Evolutionary conservation across 2,113 vertebrate genomes (phyloP).

Genomic region (Stegostoma tigrinum): DNA sequence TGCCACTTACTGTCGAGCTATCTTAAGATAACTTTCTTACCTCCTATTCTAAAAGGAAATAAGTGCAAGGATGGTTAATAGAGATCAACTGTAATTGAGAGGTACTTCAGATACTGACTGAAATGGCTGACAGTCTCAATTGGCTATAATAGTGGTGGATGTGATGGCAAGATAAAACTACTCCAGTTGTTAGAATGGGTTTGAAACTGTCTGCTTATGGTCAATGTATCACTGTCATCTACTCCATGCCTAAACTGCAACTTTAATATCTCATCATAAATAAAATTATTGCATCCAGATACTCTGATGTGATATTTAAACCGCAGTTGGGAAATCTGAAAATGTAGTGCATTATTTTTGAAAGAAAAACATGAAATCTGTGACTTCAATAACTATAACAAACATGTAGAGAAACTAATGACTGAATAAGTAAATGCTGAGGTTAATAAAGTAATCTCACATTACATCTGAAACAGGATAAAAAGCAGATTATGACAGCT

Average conservation of each 20-base stretch:
- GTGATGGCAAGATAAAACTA: conserved; percentile 5
- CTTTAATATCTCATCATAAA: background rate
- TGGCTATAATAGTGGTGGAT: conserved; percentile 19
- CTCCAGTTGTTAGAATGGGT: conserved; percentile 3
- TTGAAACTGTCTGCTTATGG: background rate
- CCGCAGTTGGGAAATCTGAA: no score
- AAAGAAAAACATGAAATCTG: background rate
- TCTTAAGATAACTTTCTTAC: conserved; percentile 15
- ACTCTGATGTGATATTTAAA: background rate
- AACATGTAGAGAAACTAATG: background rate
- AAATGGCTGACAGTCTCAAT: conserved; percentile 19
- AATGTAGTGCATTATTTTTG: background rate
- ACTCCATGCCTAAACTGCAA: background rate
- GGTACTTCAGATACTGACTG: background rate
- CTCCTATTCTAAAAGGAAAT: background rate
- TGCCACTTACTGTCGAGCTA: background rate
- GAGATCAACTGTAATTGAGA: conserved; percentile 25
- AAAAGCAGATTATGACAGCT: background rate
- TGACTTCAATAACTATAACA: background rate
- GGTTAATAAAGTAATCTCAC: background rate
- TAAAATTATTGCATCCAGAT: background rate
- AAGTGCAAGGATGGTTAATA: background rate
- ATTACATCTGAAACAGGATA: background rate
- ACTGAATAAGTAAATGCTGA: background rate
- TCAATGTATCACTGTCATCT: background rate